Evolutionary conservation across 1,140 invertebrate species (phyloP).

Genomic region (Plectus sambesii): DNA sequence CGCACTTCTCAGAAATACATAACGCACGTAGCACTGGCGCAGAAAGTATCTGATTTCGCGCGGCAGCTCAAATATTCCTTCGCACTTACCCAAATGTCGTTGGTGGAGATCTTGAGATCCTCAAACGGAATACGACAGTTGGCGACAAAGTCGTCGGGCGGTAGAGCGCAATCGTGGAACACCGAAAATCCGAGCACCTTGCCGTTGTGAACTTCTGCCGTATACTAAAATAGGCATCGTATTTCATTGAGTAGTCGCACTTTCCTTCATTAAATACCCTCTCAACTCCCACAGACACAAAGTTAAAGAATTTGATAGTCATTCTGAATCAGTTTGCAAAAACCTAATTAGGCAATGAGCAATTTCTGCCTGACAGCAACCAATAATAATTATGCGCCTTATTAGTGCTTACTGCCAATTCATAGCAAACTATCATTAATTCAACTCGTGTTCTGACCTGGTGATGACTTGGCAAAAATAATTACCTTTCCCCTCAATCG

Average conservation of each 20-base stretch:
- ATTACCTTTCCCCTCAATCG: too few species aligned
- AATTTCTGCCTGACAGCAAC: too few species aligned
- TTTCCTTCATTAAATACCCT: neutral
- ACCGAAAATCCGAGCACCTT: conserved; percentile 83
- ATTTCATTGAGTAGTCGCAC: conserved; percentile 4
- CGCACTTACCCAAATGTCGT: conserved; percentile 94
- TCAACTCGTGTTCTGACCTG: too few species aligned
- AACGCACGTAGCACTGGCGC: too few species aligned
- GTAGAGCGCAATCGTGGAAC: conserved; percentile 95
- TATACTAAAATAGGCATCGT: conserved; percentile 52
- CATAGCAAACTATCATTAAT: too few species aligned
- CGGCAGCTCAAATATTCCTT: neutral
- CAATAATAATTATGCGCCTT: too few species aligned
- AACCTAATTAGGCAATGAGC: too few species aligned
- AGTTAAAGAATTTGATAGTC: neutral
- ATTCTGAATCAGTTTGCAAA: too few species aligned
- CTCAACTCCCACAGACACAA: neutral
- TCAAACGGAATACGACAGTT: conserved; percentile 91
- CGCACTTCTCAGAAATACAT: too few species aligned
- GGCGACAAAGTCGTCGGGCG: conserved; percentile 90
- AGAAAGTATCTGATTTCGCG: neutral
- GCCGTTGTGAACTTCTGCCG: conserved; percentile 78
- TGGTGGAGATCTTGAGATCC: conserved; percentile 62
- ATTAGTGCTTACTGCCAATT: too few species aligned
- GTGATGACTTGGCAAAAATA: too few species aligned